A percentile compares a stretch with the other conserved stretches of the same genome.
These are phyloP conservation scores for Drosophila trapezifrons DNA, from an alignment of 1,140 invertebrate species.

Conservation along the genomic window DNA sequence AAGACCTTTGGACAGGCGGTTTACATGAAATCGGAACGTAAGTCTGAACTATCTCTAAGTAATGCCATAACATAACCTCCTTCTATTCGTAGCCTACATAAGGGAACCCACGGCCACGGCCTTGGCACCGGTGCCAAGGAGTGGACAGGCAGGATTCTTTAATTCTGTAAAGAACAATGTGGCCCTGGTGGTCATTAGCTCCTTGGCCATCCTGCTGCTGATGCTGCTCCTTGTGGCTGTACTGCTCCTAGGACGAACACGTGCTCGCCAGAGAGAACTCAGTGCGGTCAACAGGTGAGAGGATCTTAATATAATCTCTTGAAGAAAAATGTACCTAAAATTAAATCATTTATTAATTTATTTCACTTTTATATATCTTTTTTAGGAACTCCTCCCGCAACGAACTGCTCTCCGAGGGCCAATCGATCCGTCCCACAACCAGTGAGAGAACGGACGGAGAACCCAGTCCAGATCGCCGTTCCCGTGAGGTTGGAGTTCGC, in stretches of 20 bases:
- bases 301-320: too few relatives aligned
- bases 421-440: constrained; percentile 69
- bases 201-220: constrained; percentile 86
- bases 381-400: constrained; percentile 72
- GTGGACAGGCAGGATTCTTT: constrained; percentile 87
- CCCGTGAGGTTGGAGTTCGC: constrained; percentile 65
- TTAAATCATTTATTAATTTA: too few relatives aligned
- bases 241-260: constrained; percentile 86
- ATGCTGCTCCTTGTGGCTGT: constrained; percentile 87
- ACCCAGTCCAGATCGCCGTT: constrained; percentile 50
- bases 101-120: constrained; percentile 86
- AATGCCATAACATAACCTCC: neutral
- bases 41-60: constrained; percentile 71
- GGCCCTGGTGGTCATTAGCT: constrained; percentile 83
- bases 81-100: constrained; percentile 87
- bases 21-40: constrained; percentile 93
- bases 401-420: constrained; percentile 73
- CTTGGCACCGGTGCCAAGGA: constrained; percentile 86
- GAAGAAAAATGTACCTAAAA: too few relatives aligned
- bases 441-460: constrained; percentile 52
- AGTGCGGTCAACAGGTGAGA: constrained; percentile 68
- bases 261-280: constrained; percentile 85
- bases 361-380: too few relatives aligned
- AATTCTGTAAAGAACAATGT: constrained; percentile 85
- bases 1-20: constrained; percentile 90